Base-by-base conservation (phyloP, 2,888 invertebrate species). In the Agrotis ipsilon region DNA sequence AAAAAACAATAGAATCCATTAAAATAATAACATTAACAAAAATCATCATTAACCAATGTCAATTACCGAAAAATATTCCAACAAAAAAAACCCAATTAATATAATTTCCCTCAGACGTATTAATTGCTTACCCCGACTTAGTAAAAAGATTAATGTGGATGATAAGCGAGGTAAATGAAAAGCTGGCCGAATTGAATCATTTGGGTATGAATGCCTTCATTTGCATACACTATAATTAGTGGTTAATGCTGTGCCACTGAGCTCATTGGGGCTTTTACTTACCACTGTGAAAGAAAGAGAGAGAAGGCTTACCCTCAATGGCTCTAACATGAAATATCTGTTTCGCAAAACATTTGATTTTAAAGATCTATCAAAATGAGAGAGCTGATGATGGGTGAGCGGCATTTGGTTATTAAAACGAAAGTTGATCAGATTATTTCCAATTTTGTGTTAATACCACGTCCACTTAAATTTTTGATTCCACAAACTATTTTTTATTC, bases 191-290 rank as follows among this genome's bases (percentile, higher is more conserved):
- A 94, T 95, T 94, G 94, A 94, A 93, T 92, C 91, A 93, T 94
- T 94, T 92, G 91, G 90, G 89, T 91, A 91, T 90, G 88, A 92
- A 92, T 90, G 88, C 81, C 87, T 91, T 91, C 90, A 94, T 95
- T 95, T 94, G 91, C 94, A 95, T 95, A 92, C 88, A 86, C 87
- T 89, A 86, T 93, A 94, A 94, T 94, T 94, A 94, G 89, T 92
- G 91, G 92, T 92, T 93, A 90, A 75, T 89, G 89, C 83, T 81
- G 73, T 48, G 63, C 72, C 69, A 64, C 74, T 58, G 64, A 68
- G 75, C 54, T 64, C 70, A 68, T 54, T 72, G 46, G 65, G 61
- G 59, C 52, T 73, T 62, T 64, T 39, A 39, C 39, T 39, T 46
- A 2, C 48, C 69, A 68, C 32, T 32, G 5, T 51, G 39, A 6